A percentile compares a stretch with the other conserved stretches of the same genome.
phyloP scores from a whole-genome alignment of 2,888 invertebrate species.

The Gryllus longicercus region DNA sequence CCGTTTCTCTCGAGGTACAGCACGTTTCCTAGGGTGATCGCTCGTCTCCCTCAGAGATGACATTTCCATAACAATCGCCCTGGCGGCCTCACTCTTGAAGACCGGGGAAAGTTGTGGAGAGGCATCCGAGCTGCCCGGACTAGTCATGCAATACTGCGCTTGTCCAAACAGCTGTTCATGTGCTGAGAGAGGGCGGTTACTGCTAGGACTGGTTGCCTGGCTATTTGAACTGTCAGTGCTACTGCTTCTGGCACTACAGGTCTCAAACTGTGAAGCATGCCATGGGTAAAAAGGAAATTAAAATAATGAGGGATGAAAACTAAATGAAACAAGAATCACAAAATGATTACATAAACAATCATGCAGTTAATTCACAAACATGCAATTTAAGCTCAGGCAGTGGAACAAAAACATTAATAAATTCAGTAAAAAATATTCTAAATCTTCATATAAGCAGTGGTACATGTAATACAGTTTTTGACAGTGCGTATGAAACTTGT shows the following conservation, averaged over 20 bases:
- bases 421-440: no score
- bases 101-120: conserved; percentile 70
- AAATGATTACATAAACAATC: not conserved
- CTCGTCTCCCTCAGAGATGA: conserved; percentile 42
- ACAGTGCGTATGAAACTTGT: no score
- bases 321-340: conserved; percentile 28
- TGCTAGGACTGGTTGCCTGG: conserved; percentile 41
- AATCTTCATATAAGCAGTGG: no score
- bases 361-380: no score
- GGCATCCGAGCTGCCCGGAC: conserved; percentile 37
- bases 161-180: conserved; percentile 40
- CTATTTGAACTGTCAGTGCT: conserved; percentile 34
- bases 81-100: conserved; percentile 82
- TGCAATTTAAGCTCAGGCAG: not conserved
- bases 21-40: conserved; percentile 44
- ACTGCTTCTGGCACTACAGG: conserved; percentile 35
- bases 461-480: no score
- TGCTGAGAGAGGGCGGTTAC: conserved; percentile 42
- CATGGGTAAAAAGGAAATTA: conserved; percentile 29
- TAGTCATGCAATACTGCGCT: conserved; percentile 36
- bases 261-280: conserved; percentile 35
- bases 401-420: not conserved
- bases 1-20: conserved; percentile 76
- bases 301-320: conserved; percentile 18
- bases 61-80: conserved; percentile 82